These are phyloP conservation scores for Eristalis intricaria DNA, from an alignment of 2,888 invertebrate genomes.

Conservation along the genomic window DNA sequence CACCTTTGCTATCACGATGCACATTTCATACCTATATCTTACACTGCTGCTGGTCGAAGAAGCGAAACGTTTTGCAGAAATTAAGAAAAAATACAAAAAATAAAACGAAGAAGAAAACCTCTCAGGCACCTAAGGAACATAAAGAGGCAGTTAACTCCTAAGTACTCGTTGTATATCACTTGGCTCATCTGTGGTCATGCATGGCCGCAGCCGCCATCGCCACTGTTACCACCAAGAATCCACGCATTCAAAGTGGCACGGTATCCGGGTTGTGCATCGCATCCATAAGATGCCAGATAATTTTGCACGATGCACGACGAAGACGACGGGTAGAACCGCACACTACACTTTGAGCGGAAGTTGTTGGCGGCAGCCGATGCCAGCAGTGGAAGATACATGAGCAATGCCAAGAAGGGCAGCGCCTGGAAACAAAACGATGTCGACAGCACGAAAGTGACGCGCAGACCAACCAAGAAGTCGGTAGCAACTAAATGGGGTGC, in stretches of 20 bases:
- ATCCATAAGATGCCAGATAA: constrained; percentile 69
- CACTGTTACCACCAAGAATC: constrained; percentile 17
- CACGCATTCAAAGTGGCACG: constrained; percentile 38
- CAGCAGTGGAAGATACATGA: constrained; percentile 40
- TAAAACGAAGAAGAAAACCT: constrained; percentile 8
- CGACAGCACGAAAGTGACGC: constrained; percentile 58
- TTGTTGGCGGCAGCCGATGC: constrained; percentile 28
- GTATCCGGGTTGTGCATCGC: constrained; percentile 55
- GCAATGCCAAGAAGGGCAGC: constrained; percentile 57
- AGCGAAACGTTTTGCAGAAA: constrained; percentile 23
- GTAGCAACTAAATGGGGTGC: constrained; percentile 26
- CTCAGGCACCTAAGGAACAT: constrained; percentile 50
- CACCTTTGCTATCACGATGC: constrained; percentile 68
- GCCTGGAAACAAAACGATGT: constrained; percentile 64
- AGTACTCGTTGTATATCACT: constrained; percentile 71
- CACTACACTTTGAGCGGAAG: constrained; percentile 56
- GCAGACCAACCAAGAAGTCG: constrained; percentile 65
- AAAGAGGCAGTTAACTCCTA: constrained; percentile 70
- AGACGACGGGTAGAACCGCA: constrained; percentile 30
- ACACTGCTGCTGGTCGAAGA: constrained; percentile 39
- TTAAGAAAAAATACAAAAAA: constrained; percentile 3
- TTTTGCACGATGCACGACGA: constrained; percentile 68
- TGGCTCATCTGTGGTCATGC: constrained; percentile 67
- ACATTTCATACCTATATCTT: constrained; percentile 70
- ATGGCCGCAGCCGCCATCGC: constrained; percentile 50